Conservation (phyloP, 2,113 vertebrate genomes). For the Salminus brasiliensis region DNA sequence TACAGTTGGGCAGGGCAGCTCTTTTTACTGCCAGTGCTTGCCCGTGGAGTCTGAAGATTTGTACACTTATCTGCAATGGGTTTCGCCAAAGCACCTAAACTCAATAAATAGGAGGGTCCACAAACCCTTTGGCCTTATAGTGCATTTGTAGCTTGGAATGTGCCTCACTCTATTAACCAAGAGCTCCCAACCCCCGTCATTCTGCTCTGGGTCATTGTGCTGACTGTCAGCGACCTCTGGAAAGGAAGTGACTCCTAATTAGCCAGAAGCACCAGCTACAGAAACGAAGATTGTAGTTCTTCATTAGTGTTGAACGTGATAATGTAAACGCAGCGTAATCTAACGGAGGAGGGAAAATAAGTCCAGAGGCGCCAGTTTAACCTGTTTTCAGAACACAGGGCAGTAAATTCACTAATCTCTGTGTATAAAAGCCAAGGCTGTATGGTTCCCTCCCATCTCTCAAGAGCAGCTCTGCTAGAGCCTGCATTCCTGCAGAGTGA, state of each 20-base stretch:
- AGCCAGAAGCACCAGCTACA: background rate
- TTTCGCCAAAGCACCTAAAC: no score
- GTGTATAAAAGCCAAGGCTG: background rate
- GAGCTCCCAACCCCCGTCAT: background rate
- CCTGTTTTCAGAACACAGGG: background rate
- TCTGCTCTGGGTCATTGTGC: background rate
- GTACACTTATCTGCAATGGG: no score
- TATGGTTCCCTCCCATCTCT: background rate
- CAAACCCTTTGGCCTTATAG: no score
- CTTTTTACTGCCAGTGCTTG: no score
- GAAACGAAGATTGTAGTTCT: background rate
- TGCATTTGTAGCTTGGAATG: no score
- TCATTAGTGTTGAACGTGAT: background rate
- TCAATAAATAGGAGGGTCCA: no score
- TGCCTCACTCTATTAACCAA: no score
- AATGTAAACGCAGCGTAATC: background rate
- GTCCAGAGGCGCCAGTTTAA: background rate
- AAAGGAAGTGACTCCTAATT: background rate
- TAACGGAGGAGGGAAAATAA: background rate
- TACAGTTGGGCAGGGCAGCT: no score
- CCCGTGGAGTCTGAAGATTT: no score
- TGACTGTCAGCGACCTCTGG: background rate
- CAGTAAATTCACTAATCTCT: background rate
- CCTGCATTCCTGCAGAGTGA: slow-evolving; percentile 15
- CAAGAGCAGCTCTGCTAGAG: background rate